Conservation (phyloP, 2,888 invertebrate genomes). For the Protula sp. region DNA sequence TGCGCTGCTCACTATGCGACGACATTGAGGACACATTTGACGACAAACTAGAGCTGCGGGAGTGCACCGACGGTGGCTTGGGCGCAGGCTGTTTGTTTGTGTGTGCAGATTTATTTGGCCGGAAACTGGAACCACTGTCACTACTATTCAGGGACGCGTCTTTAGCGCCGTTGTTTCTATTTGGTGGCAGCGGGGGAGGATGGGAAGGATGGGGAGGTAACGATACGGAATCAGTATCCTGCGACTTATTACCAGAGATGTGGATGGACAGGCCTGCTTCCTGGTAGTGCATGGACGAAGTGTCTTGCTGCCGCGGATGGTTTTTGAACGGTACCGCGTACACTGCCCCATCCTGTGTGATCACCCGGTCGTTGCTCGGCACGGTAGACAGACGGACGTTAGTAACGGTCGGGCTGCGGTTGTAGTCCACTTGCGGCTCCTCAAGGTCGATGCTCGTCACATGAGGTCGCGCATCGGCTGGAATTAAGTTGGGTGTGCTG, state of each 20-base stretch:
- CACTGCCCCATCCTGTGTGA: conserved; percentile 1
- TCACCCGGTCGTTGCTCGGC: not conserved
- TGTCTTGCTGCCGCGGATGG: not conserved
- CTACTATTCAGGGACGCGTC: too few relatives aligned
- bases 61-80: conserved; percentile 1
- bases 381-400: conserved; percentile 4
- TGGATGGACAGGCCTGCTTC: not conserved
- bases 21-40: conserved; percentile 4
- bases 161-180: too few relatives aligned
- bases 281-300: not conserved
- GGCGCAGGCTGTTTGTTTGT: conserved; percentile 74
- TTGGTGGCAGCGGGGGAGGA: too few relatives aligned
- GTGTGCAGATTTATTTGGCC: conserved; percentile 77
- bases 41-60: conserved; percentile 2
- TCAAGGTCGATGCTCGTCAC: conserved; percentile 4
- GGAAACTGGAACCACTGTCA: conserved; percentile 68
- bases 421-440: not conserved
- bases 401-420: not conserved
- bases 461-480: not conserved
- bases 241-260: not conserved
- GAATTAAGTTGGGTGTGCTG: not conserved
- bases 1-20: not conserved
- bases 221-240: too few relatives aligned
- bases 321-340: conserved; percentile 9
- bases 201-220: too few relatives aligned